Percentiles rank a stretch among this genome's conserved stretches.
These are phyloP conservation scores for Protaetia brevitarsis DNA, from an alignment of 1,140 invertebrate genomes.

Conservation along the genomic window DNA sequence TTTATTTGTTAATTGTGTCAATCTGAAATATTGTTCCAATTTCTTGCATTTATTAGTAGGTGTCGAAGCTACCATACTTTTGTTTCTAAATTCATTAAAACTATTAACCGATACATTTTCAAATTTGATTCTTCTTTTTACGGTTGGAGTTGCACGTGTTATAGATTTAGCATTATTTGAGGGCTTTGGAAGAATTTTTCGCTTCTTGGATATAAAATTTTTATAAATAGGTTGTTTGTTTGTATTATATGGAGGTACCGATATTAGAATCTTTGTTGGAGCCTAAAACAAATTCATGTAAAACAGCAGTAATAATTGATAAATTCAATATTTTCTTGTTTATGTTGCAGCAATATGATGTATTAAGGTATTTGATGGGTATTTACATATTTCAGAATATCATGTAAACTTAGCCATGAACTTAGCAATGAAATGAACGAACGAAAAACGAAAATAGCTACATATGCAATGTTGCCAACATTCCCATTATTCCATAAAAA, in stretches of 20 bases:
- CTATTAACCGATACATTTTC: slow-evolving; percentile 1
- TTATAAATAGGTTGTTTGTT: not conserved
- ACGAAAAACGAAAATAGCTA: no score
- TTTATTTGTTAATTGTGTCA: slow-evolving; percentile 8
- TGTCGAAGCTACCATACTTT: not conserved
- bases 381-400: no score
- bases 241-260: not conserved
- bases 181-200: slow-evolving; percentile 13
- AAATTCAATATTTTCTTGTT: no score
- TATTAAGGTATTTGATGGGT: no score
- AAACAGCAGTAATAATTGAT: no score
- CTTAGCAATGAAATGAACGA: no score
- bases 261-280: not conserved
- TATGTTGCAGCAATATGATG: no score
- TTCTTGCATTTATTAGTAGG: slow-evolving; percentile 22
- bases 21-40: slow-evolving; percentile 28
- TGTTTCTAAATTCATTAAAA: not conserved
- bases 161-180: not conserved
- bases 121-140: not conserved
- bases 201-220: slow-evolving; percentile 17
- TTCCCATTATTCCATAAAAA: no score
- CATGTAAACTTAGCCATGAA: no score
- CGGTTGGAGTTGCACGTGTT: not conserved
- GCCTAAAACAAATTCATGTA: not conserved
- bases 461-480: no score